Base-by-base conservation (phyloP, 1,140 invertebrate genomes). In the Zaprionus africanus region DNA sequence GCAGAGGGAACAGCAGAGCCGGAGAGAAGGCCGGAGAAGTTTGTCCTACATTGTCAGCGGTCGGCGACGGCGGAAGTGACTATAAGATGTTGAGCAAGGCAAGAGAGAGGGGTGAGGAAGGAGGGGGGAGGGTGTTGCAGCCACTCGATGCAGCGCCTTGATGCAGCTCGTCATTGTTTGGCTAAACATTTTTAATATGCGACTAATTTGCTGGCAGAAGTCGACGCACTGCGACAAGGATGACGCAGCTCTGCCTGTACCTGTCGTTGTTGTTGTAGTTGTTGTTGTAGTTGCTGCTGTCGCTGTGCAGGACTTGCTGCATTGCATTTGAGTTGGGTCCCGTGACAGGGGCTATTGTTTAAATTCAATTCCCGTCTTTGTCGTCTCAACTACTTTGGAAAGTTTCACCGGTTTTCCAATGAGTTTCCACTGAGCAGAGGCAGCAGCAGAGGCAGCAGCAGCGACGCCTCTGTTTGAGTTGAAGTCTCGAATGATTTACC, bases 401-500 rank as follows among this genome's bases (percentile, higher is more conserved):
- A 88, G 81, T 88, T 88, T 79, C 31, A 65, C 46, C 17, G 46
- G 46, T 51, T 51, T 51, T 51, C 46, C 46, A 51, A 24, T 51
- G 46, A 51, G 46, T 51, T 51, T 51, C 46, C 46, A 51, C 46
- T 24, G 46, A 51, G 46, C 46, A 51, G 54, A 28, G 17, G 38
- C 41, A 46, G 38, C 28, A 22, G 59, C 31, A 17, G 15, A 6
- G 5, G n/a, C 15, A 1, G 7, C n/a, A 15, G 41, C 56, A 11
- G 28, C 38, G 13, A 4, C 13, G 61, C 61, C 68, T 79, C 71
- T 88, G 85, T 88, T 88, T 88, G 85, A 90, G 85, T 88, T 90
- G 85, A 86, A 90, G 85, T 88, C 85, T 88, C 85, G 85, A 88
- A 88, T 88, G 85, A 88, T 88, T 88, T 88, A 90, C 85, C 85